These are phyloP conservation scores for Aythya baeri DNA, from an alignment of 2,113 vertebrate genomes.

Conservation along the genomic window DNA sequence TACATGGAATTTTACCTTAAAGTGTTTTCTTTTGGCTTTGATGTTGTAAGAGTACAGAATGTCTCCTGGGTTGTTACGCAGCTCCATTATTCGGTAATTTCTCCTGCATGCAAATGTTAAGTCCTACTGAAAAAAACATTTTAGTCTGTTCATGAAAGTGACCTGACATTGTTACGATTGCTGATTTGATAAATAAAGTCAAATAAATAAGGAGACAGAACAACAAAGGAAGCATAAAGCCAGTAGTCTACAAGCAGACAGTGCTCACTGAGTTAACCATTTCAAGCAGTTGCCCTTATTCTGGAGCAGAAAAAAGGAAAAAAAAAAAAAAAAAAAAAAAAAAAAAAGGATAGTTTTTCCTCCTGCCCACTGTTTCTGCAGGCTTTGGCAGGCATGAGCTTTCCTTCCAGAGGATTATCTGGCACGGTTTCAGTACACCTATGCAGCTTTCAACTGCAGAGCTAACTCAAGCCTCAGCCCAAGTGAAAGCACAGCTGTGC, in stretches of 20 bases:
- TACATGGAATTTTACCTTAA: neutral
- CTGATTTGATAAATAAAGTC: neutral
- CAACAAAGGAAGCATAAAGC: neutral
- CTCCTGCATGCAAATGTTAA: neutral
- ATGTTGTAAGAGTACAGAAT: neutral
- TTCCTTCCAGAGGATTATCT: neutral
- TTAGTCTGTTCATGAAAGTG: neutral
- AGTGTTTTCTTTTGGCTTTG: neutral
- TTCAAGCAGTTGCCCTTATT: neutral
- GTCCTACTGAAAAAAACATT: neutral
- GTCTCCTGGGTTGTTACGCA: neutral
- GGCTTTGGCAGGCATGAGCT: neutral
- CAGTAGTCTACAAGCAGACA: neutral
- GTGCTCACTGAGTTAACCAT: neutral
- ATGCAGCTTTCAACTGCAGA: neutral
- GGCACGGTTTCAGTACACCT: neutral
- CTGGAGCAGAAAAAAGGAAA: neutral
- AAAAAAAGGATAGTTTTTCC: neutral
- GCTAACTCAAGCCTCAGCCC: neutral
- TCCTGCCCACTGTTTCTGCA: neutral
- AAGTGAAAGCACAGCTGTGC: neutral
- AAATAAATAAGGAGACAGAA: neutral
- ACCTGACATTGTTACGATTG: neutral
- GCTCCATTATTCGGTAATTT: neutral
- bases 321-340: neutral